phyloP scores from a whole-genome alignment of 2,888 invertebrate species.

The Zygothrica quintamaculata region DNA sequence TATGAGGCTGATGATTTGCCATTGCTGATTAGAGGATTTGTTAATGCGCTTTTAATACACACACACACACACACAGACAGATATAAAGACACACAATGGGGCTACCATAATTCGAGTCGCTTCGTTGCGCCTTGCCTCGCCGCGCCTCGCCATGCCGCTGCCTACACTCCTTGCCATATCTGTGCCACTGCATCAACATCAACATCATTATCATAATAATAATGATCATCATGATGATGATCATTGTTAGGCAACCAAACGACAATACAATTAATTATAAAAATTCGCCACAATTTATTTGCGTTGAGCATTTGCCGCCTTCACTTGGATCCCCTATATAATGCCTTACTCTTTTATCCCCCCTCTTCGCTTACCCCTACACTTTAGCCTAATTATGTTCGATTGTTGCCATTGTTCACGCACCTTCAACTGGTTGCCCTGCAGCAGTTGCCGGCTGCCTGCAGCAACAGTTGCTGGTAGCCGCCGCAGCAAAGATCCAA shows the following conservation, averaged over 20 bases:
- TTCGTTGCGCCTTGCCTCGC: too few relatives aligned
- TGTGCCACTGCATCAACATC: constrained; percentile 51
- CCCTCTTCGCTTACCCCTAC: constrained; percentile 19
- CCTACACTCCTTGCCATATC: constrained; percentile 55
- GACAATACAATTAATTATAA: constrained; percentile 81
- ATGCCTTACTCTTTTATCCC: background rate
- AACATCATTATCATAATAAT: constrained; percentile 29
- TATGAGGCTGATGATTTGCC: constrained; percentile 67
- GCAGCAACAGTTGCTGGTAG: too few relatives aligned
- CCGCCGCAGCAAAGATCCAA: constrained; percentile 48
- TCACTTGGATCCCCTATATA: constrained; percentile 5
- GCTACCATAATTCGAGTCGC: constrained; percentile 49
- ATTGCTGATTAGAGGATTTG: constrained; percentile 77
- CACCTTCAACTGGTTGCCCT: constrained; percentile 60
- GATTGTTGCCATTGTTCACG: constrained; percentile 79
- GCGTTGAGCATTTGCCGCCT: constrained; percentile 62
- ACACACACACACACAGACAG: too few relatives aligned
- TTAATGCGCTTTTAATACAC: constrained; percentile 77
- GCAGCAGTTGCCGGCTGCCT: too few relatives aligned
- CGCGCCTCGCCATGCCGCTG: too few relatives aligned
- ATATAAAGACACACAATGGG: too few relatives aligned
- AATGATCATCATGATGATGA: constrained; percentile 17
- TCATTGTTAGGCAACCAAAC: constrained; percentile 46
- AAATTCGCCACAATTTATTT: constrained; percentile 79
- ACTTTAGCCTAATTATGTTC: constrained; percentile 81